Conservation (phyloP, 1,140 invertebrate species). For the Solenopsis invicta region DNA sequence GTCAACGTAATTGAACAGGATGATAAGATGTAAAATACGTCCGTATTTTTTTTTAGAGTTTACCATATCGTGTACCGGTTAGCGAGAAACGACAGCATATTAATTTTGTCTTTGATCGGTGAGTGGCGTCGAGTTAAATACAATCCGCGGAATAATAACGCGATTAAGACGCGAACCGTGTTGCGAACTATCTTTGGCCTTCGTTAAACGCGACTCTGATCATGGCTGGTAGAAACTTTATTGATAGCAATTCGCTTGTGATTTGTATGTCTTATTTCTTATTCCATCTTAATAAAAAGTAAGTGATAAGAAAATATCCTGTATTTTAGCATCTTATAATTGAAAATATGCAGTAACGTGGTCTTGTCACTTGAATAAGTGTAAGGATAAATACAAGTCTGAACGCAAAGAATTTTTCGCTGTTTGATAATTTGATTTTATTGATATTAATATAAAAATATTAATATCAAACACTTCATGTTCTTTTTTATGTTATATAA, state of each 20-base stretch:
- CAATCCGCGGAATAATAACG: conserved; percentile 7
- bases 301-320: not conserved
- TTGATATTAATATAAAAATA: not conserved
- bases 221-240: not conserved
- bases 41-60: not conserved
- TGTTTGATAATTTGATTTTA: not conserved
- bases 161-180: not conserved
- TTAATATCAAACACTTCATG: not conserved
- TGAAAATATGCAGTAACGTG: not conserved
- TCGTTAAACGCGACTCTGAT: not conserved
- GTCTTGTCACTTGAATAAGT: not conserved
- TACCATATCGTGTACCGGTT: conserved; percentile 11
- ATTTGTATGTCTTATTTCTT: not conserved
- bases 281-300: not conserved
- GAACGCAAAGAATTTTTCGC: not conserved
- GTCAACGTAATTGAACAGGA: conserved; percentile 27
- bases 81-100: conserved; percentile 26
- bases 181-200: not conserved
- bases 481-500: too few species aligned
- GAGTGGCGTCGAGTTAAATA: conserved; percentile 6
- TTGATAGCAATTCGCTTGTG: not conserved
- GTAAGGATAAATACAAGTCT: not conserved
- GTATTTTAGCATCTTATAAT: not conserved
- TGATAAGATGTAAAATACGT: not conserved
- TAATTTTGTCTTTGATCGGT: conserved; percentile 31